Base-by-base conservation (phyloP, 2,113 vertebrate genomes). In the Aplodontia rufa region DNA sequence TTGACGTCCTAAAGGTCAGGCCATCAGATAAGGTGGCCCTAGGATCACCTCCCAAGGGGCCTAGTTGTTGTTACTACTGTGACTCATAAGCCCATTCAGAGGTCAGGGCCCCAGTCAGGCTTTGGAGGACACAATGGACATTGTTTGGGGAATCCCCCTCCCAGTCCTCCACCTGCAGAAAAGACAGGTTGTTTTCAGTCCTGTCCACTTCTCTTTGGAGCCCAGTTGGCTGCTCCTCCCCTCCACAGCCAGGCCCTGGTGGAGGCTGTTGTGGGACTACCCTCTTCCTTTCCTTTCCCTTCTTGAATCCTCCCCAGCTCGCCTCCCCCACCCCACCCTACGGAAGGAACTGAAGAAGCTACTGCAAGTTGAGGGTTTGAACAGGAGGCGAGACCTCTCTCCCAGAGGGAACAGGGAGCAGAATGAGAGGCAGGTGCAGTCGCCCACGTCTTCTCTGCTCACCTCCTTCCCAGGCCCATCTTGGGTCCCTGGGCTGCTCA, bases 401-500 rank as follows among this genome's bases (percentile, higher is more conserved):
- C 32, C 19, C 24, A 40, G 55, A 45, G 60, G 19, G 8, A 8
- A 8, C 28, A 40, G 76, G 53, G 68, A 83, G 45, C 49, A 81
- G 11, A 66, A 55, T n/a, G 45, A 12, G 10, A 76, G 11, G 11
- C 22, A 22, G n/a, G 19, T 42, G 28, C 30, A 3, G 17, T 53
- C 28, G 11, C 8, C 6, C 37, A 0, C 1, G 32, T 5, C 11
- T 6, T 0, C 6, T 78, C 42, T 19, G 28, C 17, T 64, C 37
- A 30, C 45, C 1, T 66, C 28, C 53, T 64, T 30, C 26, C 37
- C 8, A 22, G 74, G 47, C 22, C 2, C 0, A 17, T 26, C 58
- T 55, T 12, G 10, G 35, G 49, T 30, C 47, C 17, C 49, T 28
- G 62, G 40, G 22, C 28, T 76, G n/a, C 37, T 75, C 32, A 3